phyloP scores from a whole-genome alignment of 2,888 invertebrate genomes.

The Drosophila paranaensis region DNA sequence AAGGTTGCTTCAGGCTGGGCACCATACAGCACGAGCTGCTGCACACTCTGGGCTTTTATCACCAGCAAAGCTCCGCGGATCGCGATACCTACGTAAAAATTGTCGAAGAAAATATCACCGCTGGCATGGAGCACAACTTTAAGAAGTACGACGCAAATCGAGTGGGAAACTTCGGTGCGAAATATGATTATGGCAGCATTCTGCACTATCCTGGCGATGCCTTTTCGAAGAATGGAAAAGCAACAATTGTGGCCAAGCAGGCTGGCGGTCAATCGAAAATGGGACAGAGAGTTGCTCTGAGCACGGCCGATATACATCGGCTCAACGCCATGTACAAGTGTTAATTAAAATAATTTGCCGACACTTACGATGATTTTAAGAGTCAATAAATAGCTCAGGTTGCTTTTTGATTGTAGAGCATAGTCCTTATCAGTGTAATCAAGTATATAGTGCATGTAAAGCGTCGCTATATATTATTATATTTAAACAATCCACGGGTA shows the following conservation, averaged over 20 bases:
- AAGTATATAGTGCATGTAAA: too few species aligned
- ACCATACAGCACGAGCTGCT: constrained; percentile 92
- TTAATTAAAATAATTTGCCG: too few species aligned
- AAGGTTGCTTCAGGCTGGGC: constrained; percentile 78
- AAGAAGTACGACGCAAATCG: constrained; percentile 86
- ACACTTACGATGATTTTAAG: too few species aligned
- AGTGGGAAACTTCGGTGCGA: constrained; percentile 87
- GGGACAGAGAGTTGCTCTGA: constrained; percentile 64
- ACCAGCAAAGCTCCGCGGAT: constrained; percentile 91
- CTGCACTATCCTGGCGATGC: constrained; percentile 91
- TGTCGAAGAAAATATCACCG: constrained; percentile 81
- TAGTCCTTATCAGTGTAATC: too few species aligned
- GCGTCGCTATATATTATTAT: too few species aligned
- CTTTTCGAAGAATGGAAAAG: constrained; percentile 88
- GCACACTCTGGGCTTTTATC: constrained; percentile 91
- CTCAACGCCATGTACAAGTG: constrained; percentile 73
- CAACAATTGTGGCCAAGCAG: constrained; percentile 88
- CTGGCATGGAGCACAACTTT: constrained; percentile 89
- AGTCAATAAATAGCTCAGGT: too few species aligned
- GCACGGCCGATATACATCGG: constrained; percentile 52
- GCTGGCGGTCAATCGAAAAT: constrained; percentile 48
- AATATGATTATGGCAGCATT: constrained; percentile 91
- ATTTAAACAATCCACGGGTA: neutral
- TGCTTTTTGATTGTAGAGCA: too few species aligned
- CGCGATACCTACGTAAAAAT: constrained; percentile 89